phyloP scores from a whole-genome alignment of 2,888 invertebrate species.

The Napeogenes inachia region DNA sequence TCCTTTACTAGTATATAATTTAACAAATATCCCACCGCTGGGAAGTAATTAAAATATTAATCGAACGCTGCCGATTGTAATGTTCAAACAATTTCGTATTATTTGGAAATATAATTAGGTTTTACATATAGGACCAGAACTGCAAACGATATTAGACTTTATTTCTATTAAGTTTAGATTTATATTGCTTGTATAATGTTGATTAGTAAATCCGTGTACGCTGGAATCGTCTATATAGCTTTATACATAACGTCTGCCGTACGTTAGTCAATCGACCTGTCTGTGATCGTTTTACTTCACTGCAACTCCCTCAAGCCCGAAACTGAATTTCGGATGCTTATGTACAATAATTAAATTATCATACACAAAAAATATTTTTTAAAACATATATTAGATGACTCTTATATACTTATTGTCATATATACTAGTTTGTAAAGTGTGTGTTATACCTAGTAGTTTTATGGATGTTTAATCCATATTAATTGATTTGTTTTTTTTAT shows the following conservation, averaged over 20 bases:
- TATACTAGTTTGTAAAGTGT: no score
- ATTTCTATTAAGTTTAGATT: background rate
- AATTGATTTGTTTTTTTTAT: no score
- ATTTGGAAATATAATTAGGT: conserved; percentile 19
- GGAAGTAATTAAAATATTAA: conserved; percentile 14
- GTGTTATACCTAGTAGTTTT: no score
- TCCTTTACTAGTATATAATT: no score
- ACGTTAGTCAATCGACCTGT: conserved; percentile 38
- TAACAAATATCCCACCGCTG: background rate
- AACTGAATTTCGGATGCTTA: background rate
- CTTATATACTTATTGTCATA: no score
- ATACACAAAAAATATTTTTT: no score
- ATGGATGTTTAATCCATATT: no score
- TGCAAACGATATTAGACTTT: conserved; percentile 4
- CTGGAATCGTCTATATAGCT: no score
- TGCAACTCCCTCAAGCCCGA: conserved; percentile 34
- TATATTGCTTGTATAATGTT: background rate
- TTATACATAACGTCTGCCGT: conserved; percentile 23
- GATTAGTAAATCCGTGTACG: background rate
- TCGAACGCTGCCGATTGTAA: conserved; percentile 11
- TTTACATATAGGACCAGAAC: conserved; percentile 1
- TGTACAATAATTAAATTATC: background rate
- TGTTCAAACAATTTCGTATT: conserved; percentile 15
- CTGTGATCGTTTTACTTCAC: conserved; percentile 42
- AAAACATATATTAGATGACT: no score